Percentiles rank a stretch among this genome's conserved stretches.
Conservation (phyloP, 1,140 invertebrate genomes). For the Heterodera carotae region DNA sequence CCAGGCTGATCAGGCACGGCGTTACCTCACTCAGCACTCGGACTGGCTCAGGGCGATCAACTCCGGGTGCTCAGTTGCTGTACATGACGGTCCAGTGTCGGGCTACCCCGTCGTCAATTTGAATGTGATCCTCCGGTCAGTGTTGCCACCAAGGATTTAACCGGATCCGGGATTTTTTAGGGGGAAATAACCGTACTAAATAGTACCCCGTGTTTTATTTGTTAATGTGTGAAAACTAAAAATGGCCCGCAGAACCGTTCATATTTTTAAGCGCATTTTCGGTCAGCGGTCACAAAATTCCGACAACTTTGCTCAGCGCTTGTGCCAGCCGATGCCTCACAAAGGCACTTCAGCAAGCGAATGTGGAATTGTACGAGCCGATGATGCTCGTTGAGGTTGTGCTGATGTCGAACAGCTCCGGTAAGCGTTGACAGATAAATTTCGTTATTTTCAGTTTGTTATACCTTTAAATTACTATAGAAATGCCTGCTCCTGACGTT, state of each 20-base stretch:
- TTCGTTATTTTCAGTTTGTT: not conserved
- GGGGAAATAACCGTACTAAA: no score
- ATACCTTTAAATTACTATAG: not conserved
- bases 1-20: not conserved
- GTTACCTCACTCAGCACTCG: slow-evolving; percentile 44
- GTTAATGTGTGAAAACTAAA: no score
- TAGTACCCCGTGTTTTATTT: no score
- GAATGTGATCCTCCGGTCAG: slow-evolving; percentile 74
- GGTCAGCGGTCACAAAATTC: slow-evolving; percentile 10
- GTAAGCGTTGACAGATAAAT: not conserved
- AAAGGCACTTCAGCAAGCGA: slow-evolving; percentile 26
- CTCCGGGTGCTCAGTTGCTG: slow-evolving; percentile 67
- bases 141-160: no score
- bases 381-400: slow-evolving; percentile 33
- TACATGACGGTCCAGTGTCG: slow-evolving; percentile 68
- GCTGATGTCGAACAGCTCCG: slow-evolving; percentile 13
- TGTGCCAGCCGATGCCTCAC: slow-evolving; percentile 34
- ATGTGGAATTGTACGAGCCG: slow-evolving; percentile 23
- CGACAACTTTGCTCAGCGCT: slow-evolving; percentile 31
- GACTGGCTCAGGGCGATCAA: slow-evolving; percentile 68
- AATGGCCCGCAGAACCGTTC: no score
- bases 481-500: slow-evolving; percentile 11
- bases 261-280: slow-evolving; percentile 35
- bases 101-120: slow-evolving; percentile 74
- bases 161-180: no score